phyloP scores from a whole-genome alignment of 2,113 vertebrate species.

The Mesembrinibis cayennensis region DNA sequence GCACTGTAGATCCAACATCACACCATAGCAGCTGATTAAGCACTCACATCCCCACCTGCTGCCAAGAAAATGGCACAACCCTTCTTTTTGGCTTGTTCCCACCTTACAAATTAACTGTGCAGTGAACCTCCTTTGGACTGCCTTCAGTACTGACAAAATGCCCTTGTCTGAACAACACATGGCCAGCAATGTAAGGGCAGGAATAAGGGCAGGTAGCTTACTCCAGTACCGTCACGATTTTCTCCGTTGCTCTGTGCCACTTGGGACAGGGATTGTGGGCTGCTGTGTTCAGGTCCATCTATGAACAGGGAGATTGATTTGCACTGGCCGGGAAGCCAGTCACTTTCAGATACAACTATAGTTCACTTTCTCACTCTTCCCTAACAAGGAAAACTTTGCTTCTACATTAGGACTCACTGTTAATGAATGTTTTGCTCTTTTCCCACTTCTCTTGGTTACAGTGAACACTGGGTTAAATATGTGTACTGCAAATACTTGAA shows the following conservation, averaged over 20 bases:
- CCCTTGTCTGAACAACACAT: neutral
- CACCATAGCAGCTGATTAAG: constrained; percentile 41
- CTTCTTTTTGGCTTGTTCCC: neutral
- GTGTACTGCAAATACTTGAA: neutral
- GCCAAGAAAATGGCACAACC: constrained; percentile 13
- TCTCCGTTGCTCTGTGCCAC: neutral
- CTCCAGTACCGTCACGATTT: neutral
- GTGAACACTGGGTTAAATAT: neutral
- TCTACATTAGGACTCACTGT: neutral
- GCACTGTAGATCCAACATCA: neutral
- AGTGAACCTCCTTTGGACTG: neutral
- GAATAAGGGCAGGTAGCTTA: neutral
- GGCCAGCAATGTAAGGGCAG: neutral
- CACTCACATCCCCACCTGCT: constrained; percentile 14
- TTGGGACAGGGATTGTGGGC: neutral
- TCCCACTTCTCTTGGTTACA: neutral
- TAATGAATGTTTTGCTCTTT: neutral
- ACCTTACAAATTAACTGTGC: neutral
- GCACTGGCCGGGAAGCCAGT: neutral
- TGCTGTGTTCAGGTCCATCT: neutral
- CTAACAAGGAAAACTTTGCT: neutral
- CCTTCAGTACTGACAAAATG: neutral
- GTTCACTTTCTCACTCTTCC: neutral
- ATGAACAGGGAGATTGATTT: neutral
- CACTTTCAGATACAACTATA: neutral